A percentile compares a stretch with the other conserved stretches of the same genome.
phyloP scores from a whole-genome alignment of 2,113 vertebrate species.

The Poecile atricapillus region DNA sequence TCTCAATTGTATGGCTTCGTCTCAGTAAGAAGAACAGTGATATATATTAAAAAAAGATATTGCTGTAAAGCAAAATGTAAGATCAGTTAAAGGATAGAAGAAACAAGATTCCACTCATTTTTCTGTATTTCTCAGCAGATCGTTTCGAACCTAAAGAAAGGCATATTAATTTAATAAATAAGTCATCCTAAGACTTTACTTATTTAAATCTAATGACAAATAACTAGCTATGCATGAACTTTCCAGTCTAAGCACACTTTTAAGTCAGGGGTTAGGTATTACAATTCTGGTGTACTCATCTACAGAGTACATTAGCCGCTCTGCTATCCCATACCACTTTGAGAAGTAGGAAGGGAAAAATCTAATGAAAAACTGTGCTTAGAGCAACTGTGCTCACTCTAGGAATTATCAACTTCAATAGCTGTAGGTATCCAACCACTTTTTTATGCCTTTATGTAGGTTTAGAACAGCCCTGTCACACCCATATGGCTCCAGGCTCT shows the following conservation, averaged over 20 bases:
- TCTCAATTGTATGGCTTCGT: neutral
- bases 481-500: neutral
- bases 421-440: neutral
- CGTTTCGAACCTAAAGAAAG: neutral
- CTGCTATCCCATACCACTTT: neutral
- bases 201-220: neutral
- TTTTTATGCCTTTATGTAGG: neutral
- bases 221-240: neutral
- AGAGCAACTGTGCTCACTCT: neutral
- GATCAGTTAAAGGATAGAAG: neutral
- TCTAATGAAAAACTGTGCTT: neutral
- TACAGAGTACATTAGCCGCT: neutral
- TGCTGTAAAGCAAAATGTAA: neutral
- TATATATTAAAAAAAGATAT: rapidly evolving
- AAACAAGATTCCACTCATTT: neutral
- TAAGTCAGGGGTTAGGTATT: neutral
- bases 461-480: neutral
- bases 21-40: neutral
- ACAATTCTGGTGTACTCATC: neutral
- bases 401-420: neutral
- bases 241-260: neutral
- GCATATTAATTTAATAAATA: neutral
- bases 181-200: neutral
- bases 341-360: neutral
- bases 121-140: neutral